These are phyloP conservation scores for Aviceda subcristata DNA, from an alignment of 2,113 vertebrate species.

Conservation along the genomic window DNA sequence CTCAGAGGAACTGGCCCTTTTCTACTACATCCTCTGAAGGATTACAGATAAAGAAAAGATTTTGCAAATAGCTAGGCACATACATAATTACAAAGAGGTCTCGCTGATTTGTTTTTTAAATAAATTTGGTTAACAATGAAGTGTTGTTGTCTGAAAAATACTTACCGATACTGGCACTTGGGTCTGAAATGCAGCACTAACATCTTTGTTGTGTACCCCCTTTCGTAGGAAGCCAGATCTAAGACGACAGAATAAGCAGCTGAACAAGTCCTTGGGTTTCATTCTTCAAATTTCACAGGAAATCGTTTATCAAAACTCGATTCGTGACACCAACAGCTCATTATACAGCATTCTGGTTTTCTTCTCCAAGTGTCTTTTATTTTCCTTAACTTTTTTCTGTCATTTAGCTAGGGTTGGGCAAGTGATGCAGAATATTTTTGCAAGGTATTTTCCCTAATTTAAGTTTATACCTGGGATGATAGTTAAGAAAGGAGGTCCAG, in stretches of 20 bases:
- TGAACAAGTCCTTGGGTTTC: background rate
- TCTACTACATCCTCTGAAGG: conserved; percentile 37
- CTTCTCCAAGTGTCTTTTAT: background rate
- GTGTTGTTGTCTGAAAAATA: conserved; percentile 36
- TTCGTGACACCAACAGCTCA: background rate
- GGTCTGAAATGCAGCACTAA: background rate
- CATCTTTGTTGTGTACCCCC: background rate
- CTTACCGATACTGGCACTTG: background rate
- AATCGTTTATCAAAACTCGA: background rate
- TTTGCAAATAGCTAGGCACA: conserved; percentile 15
- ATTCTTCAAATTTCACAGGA: background rate
- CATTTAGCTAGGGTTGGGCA: background rate
- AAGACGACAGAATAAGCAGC: background rate
- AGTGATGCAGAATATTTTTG: background rate
- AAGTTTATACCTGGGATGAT: background rate
- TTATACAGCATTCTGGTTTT: background rate
- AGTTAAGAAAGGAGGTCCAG: background rate
- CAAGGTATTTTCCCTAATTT: background rate
- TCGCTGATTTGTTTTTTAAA: conserved; percentile 19
- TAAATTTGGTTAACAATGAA: conserved; percentile 34
- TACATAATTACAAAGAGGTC: conserved; percentile 27
- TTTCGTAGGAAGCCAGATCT: background rate
- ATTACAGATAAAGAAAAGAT: conserved; percentile 49
- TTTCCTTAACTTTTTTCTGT: background rate
- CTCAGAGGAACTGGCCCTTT: conserved; percentile 42